Percentiles rank a stretch among this genome's conserved stretches.
These are phyloP conservation scores for Lucinisca nassula DNA, from an alignment of 2,888 invertebrate species.

Conservation along the genomic window DNA sequence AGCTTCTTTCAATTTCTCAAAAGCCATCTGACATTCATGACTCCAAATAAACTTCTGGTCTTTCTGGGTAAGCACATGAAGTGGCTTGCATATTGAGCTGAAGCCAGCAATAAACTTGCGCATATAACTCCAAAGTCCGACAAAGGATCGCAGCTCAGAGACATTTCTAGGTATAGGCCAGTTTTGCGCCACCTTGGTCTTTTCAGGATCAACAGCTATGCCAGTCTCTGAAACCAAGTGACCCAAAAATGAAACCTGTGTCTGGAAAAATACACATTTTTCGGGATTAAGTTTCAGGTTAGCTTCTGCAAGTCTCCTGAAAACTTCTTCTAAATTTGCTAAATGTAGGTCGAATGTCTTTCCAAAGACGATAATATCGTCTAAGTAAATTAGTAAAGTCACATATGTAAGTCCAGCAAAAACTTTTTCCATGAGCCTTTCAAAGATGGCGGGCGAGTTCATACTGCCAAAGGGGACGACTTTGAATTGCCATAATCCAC, in stretches of 20 bases:
- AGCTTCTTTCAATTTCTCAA: no score
- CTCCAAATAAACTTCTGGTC: no score
- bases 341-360: background rate
- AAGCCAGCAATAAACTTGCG: no score
- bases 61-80: no score
- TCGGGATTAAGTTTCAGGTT: background rate
- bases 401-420: background rate
- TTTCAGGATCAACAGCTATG: no score
- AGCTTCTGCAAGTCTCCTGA: background rate
- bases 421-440: no score
- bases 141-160: no score
- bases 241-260: background rate
- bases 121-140: no score
- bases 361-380: background rate
- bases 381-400: background rate
- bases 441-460: background rate
- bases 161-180: no score
- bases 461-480: background rate
- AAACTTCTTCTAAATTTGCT: background rate
- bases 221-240: background rate
- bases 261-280: background rate
- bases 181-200: no score
- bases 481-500: background rate
- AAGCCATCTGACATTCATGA: no score
- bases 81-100: no score